A percentile compares a stretch with the other conserved stretches of the same genome.
phyloP scores from a whole-genome alignment of 2,888 invertebrate genomes.

The Enchytraeus crypticus region DNA sequence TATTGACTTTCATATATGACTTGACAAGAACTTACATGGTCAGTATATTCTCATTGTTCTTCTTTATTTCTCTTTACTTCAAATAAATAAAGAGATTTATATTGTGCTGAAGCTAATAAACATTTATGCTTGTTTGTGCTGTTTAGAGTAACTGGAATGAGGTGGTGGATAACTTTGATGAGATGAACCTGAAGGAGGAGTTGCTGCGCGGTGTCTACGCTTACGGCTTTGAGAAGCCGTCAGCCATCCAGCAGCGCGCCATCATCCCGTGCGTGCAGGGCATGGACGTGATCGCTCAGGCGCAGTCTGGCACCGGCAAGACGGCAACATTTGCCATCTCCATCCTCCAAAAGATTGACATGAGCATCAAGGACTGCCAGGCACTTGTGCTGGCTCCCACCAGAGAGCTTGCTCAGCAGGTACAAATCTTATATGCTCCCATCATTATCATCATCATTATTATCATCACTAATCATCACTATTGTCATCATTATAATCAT shows the following conservation, averaged over 20 bases:
- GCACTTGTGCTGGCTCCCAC: slow-evolving; percentile 97
- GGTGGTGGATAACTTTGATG: slow-evolving; percentile 84
- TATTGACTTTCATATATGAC: too few relatives aligned
- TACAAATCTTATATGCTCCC: slow-evolving; percentile 33
- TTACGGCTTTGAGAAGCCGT: slow-evolving; percentile 99
- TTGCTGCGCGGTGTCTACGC: slow-evolving; percentile 95
- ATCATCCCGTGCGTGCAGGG: slow-evolving; percentile 73
- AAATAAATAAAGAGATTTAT: too few relatives aligned
- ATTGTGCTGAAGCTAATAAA: too few relatives aligned
- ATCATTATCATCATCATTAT: too few relatives aligned
- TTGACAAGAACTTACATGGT: too few relatives aligned
- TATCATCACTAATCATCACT: too few relatives aligned
- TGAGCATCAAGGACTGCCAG: slow-evolving; percentile 79
- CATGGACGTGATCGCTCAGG: slow-evolving; percentile 95
- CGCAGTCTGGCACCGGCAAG: slow-evolving; percentile 98
- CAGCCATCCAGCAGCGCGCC: slow-evolving; percentile 97
- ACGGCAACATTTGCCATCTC: slow-evolving; percentile 99
- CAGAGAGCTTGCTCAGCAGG: slow-evolving; percentile 68
- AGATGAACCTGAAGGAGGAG: slow-evolving; percentile 93
- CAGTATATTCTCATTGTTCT: too few relatives aligned
- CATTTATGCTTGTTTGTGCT: too few relatives aligned
- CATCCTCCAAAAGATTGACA: slow-evolving; percentile 93
- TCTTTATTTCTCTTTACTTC: too few relatives aligned
- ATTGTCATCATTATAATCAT: too few relatives aligned
- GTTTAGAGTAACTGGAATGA: slow-evolving; percentile 50